phyloP scores from a whole-genome alignment of 2,797 vertebrate genomes.

The Pristis pectinata region DNA sequence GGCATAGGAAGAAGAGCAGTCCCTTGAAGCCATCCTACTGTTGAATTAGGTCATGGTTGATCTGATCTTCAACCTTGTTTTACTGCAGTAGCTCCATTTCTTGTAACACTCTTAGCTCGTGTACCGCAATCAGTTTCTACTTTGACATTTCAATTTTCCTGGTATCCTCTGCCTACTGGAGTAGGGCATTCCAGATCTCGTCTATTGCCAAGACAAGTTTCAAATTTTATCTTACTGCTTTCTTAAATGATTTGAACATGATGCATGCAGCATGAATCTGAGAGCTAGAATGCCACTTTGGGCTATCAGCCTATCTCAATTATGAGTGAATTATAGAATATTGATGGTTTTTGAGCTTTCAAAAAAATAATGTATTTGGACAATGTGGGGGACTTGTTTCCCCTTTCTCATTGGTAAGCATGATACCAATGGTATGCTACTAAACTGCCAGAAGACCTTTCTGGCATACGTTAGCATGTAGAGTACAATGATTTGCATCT shows the following conservation, averaged over 20 bases:
- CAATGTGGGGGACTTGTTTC: too few species aligned
- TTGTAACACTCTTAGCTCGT: background rate
- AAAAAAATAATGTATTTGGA: too few species aligned
- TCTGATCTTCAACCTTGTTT: background rate
- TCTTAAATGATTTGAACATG: background rate
- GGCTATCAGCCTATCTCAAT: background rate
- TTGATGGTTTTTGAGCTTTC: too few species aligned
- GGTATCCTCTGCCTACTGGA: background rate
- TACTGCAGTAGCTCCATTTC: background rate
- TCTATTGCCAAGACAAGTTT: too few species aligned
- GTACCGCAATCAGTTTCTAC: background rate
- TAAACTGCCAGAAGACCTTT: too few species aligned
- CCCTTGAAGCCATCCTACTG: background rate
- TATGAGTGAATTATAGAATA: too few species aligned
- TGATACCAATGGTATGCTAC: too few species aligned
- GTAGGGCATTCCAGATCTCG: too few species aligned
- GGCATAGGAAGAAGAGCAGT: background rate
- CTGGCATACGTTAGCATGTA: too few species aligned
- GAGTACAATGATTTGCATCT: too few species aligned
- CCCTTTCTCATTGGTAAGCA: too few species aligned
- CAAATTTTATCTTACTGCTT: background rate
- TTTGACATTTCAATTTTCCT: background rate
- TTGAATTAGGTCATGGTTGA: background rate
- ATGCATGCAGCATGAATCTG: background rate
- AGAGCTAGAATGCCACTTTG: background rate